A percentile compares a stretch with the other conserved stretches of the same genome.
Conservation (phyloP, 2,113 vertebrate species). For the Cairina moschata region DNA sequence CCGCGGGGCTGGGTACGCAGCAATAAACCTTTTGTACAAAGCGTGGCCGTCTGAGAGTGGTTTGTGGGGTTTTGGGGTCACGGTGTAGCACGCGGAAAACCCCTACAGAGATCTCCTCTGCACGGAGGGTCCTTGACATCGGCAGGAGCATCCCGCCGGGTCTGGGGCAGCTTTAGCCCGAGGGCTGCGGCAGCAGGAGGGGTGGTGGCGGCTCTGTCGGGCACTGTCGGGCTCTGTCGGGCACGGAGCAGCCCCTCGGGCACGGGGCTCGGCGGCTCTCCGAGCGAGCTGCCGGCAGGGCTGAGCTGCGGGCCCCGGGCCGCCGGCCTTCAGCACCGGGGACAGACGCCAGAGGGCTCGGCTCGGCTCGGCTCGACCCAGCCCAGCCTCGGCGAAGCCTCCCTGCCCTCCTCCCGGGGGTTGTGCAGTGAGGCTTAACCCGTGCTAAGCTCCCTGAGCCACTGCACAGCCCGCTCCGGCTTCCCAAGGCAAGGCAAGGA, state of each 20-base stretch:
- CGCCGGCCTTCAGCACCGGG: constrained; percentile 43
- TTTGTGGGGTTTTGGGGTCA: too few species aligned
- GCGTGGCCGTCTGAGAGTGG: background rate
- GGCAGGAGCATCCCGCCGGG: background rate
- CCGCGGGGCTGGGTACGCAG: rapidly evolving
- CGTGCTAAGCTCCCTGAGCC: too few species aligned
- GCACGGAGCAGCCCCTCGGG: too few species aligned
- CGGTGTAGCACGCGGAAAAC: background rate
- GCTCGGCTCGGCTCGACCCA: background rate
- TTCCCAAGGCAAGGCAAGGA: background rate
- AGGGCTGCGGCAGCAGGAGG: background rate
- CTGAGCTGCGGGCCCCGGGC: background rate
- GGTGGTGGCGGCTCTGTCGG: background rate
- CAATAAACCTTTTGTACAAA: constrained; percentile 35
- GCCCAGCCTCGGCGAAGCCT: background rate
- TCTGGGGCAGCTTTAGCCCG: background rate
- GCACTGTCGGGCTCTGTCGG: too few species aligned
- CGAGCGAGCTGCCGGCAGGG: background rate
- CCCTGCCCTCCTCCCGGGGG: background rate
- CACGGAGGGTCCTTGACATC: background rate
- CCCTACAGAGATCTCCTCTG: background rate
- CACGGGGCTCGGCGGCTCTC: too few species aligned
- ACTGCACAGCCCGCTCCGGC: background rate
- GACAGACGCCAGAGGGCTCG: constrained; percentile 18
- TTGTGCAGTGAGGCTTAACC: too few species aligned